These are phyloP conservation scores for Willowsia nigromaculata DNA, from an alignment of 2,888 invertebrate species.

Conservation along the genomic window DNA sequence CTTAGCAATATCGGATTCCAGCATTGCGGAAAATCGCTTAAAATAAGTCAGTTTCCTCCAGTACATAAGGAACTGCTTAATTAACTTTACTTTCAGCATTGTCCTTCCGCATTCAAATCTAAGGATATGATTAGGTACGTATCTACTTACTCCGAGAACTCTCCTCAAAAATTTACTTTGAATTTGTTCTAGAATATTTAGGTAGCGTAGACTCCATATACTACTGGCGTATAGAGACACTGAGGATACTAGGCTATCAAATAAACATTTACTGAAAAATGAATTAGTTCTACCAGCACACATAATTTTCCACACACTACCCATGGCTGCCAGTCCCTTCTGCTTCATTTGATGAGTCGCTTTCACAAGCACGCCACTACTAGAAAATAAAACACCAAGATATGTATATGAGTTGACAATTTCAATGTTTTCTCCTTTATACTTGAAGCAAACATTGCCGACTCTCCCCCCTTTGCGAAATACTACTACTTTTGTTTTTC, in stretches of 20 bases:
- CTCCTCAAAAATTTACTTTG: neutral
- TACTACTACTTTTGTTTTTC: neutral
- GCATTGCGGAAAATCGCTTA: too few species aligned
- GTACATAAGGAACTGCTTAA: neutral
- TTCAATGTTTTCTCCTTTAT: too few species aligned
- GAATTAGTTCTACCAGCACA: neutral
- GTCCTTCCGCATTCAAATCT: neutral
- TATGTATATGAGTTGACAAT: neutral
- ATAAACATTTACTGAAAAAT: neutral
- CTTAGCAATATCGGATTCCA: too few species aligned
- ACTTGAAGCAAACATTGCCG: too few species aligned
- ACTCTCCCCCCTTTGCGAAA: neutral
- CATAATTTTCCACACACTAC: neutral
- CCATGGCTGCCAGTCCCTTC: neutral
- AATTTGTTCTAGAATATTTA: neutral
- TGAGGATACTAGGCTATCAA: neutral
- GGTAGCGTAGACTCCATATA: neutral
- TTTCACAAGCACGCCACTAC: neutral
- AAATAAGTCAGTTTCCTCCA: neutral
- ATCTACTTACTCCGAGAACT: neutral
- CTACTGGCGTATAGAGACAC: neutral
- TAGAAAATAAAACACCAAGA: neutral
- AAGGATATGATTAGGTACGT: neutral
- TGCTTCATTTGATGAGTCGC: neutral
- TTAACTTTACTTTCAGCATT: neutral